Percentiles rank a stretch among this genome's conserved stretches.
These are phyloP conservation scores for Rhynchotus rufescens DNA, from an alignment of 2,797 vertebrate species.

Conservation along the genomic window DNA sequence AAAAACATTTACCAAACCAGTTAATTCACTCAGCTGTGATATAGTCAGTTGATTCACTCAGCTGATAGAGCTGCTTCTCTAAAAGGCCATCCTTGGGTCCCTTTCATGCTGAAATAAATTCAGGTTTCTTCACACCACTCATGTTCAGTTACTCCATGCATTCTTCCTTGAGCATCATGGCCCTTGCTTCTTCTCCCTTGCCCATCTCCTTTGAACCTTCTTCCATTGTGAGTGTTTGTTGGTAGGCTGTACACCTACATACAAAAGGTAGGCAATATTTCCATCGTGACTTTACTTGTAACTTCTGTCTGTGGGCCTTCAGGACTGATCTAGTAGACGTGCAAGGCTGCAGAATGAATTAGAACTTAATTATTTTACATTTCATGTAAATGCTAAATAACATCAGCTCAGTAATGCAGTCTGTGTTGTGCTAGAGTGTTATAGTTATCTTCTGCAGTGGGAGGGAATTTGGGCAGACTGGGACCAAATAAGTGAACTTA, in stretches of 20 bases:
- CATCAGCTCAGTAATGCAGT: background rate
- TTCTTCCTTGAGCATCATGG: background rate
- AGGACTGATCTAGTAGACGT: background rate
- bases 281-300: background rate
- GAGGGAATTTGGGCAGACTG: background rate
- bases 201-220: background rate
- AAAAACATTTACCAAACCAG: background rate
- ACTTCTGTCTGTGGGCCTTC: background rate
- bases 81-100: background rate
- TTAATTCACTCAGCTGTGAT: background rate
- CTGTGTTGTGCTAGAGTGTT: background rate
- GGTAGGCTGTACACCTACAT: background rate
- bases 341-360: background rate
- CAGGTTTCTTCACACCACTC: background rate
- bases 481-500: background rate
- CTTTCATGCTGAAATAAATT: background rate
- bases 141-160: background rate
- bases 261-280: background rate
- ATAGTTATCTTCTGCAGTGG: background rate
- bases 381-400: background rate
- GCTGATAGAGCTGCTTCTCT: background rate
- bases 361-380: background rate
- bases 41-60: background rate
- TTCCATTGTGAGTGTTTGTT: background rate
- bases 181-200: background rate